Conservation (phyloP, 2,113 vertebrate genomes). For the Microcebus lehilahytsara region DNA sequence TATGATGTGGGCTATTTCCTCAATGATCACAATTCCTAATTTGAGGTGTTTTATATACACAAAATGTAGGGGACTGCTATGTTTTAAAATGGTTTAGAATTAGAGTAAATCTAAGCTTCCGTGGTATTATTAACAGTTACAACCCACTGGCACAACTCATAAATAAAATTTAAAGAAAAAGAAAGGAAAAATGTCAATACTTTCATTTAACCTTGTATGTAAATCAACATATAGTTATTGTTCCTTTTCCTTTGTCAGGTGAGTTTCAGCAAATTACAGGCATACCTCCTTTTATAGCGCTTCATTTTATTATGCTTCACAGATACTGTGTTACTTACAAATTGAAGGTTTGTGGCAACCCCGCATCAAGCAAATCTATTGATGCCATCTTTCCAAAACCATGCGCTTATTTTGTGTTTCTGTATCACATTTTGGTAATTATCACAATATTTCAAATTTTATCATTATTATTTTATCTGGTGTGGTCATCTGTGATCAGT, state of each 20-base stretch:
- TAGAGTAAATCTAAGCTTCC: neutral
- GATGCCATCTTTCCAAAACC: neutral
- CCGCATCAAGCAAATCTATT: neutral
- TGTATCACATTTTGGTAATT: neutral
- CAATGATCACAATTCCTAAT: neutral
- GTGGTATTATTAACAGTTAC: neutral
- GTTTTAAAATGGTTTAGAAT: neutral
- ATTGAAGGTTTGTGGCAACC: neutral
- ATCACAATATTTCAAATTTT: neutral
- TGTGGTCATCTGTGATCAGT: neutral
- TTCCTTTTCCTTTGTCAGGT: neutral
- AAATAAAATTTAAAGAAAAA: neutral
- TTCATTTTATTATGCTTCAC: neutral
- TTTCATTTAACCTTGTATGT: neutral
- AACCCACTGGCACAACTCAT: neutral
- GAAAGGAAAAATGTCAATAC: constrained; percentile 3
- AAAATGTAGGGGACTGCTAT: neutral
- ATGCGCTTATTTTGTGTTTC: neutral
- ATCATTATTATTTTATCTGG: neutral
- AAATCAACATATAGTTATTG: neutral
- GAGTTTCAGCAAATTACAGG: neutral
- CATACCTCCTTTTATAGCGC: neutral
- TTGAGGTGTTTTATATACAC: neutral
- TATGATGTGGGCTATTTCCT: neutral
- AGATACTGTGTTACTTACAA: neutral